phyloP scores from a whole-genome alignment of 2,797 vertebrate species.

The Sardinella longiceps region DNA sequence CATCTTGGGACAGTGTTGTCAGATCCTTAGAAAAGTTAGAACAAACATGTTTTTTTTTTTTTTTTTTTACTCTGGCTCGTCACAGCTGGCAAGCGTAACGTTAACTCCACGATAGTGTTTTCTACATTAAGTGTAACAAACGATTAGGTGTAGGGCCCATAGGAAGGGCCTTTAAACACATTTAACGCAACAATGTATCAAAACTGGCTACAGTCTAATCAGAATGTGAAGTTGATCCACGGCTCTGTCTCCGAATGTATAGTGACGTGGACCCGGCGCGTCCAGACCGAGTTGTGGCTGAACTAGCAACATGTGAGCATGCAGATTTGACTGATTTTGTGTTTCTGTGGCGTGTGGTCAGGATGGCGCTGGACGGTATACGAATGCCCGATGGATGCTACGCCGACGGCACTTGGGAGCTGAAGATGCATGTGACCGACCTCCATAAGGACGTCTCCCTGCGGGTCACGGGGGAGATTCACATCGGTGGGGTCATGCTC shows the following conservation, averaged over 20 bases:
- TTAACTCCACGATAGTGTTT: not conserved
- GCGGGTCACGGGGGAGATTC: constrained; percentile 96
- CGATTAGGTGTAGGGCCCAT: no score
- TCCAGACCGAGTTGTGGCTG: not conserved
- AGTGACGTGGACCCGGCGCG: not conserved
- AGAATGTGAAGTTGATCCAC: not conserved
- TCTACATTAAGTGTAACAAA: not conserved
- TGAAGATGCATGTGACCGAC: constrained; percentile 96
- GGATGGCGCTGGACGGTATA: constrained; percentile 98
- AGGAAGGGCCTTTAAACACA: not conserved
- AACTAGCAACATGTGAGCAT: not conserved
- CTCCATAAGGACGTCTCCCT: constrained; percentile 94
- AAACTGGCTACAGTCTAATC: not conserved
- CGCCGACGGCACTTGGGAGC: constrained; percentile 97
- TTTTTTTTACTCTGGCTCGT: not conserved
- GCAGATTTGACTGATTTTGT: constrained; percentile 26
- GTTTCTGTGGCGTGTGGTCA: constrained; percentile 47
- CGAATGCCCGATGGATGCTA: constrained; percentile 99
- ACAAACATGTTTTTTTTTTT: no score
- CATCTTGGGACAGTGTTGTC: not conserved
- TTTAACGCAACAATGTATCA: not conserved
- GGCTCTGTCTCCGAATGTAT: not conserved
- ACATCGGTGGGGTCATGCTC: constrained; percentile 98
- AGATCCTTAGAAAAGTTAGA: not conserved
- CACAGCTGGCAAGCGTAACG: not conserved